phyloP scores from a whole-genome alignment of 2,888 invertebrate species.

The Pollenia labialis region DNA sequence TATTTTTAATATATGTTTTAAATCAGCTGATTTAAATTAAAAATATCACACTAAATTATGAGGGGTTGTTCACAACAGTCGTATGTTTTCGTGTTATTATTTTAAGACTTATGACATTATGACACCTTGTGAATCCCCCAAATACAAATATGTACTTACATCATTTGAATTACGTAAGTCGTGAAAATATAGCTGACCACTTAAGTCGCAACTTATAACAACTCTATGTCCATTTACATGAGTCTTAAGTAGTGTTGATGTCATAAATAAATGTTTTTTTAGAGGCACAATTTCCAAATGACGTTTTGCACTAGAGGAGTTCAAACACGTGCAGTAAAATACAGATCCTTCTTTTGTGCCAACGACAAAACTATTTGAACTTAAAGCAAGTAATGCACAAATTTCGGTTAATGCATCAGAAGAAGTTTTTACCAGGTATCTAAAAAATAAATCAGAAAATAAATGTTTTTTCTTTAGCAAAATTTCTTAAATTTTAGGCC shows the following conservation, averaged over 20 bases:
- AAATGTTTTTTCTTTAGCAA: too few species aligned
- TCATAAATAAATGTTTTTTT: slow-evolving; percentile 81
- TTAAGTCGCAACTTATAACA: slow-evolving; percentile 82
- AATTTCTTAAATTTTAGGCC: too few species aligned
- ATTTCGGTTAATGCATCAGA: slow-evolving; percentile 74
- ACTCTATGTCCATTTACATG: slow-evolving; percentile 76
- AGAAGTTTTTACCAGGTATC: slow-evolving; percentile 63
- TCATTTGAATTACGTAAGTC: slow-evolving; percentile 79
- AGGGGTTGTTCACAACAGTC: too few species aligned
- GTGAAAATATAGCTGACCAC: slow-evolving; percentile 82
- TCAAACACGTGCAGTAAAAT: slow-evolving; percentile 77
- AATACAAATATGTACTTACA: too few species aligned
- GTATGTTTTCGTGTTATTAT: too few species aligned
- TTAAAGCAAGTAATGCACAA: slow-evolving; percentile 78
- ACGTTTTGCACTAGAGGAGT: slow-evolving; percentile 66
- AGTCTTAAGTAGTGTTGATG: slow-evolving; percentile 78
- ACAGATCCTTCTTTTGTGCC: slow-evolving; percentile 82
- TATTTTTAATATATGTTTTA: too few species aligned
- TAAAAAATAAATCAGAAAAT: slow-evolving; percentile 15
- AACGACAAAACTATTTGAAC: slow-evolving; percentile 79
- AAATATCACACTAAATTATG: too few species aligned
- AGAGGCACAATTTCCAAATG: slow-evolving; percentile 78
- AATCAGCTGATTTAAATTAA: too few species aligned
- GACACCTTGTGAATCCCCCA: too few species aligned
- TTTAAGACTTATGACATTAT: too few species aligned